A percentile compares a stretch with the other conserved stretches of the same genome.
These are phyloP conservation scores for Pituophis catenifer DNA, from an alignment of 2,113 vertebrate genomes.

Conservation along the genomic window DNA sequence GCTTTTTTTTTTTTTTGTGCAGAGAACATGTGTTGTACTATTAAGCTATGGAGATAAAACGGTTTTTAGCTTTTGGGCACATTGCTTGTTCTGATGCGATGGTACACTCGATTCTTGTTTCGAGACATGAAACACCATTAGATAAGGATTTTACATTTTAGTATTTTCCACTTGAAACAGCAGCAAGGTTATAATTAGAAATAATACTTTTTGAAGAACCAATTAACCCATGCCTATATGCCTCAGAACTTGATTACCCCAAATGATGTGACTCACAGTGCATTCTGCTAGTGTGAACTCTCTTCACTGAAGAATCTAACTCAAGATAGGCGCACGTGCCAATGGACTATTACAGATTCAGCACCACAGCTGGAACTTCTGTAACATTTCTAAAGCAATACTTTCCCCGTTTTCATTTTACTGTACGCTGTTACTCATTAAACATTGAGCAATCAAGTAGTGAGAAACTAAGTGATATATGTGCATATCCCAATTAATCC, in stretches of 20 bases:
- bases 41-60: neutral
- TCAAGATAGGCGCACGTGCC: neutral
- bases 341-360: neutral
- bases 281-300: neutral
- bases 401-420: constrained; percentile 2
- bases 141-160: neutral
- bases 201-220: neutral
- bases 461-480: neutral
- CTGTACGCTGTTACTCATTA: neutral
- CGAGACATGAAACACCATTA: neutral
- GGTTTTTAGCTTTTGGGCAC: neutral
- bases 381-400: neutral
- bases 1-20: neutral
- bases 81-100: neutral
- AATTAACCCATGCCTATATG: neutral
- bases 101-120: neutral
- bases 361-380: neutral
- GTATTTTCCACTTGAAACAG: neutral
- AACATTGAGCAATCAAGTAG: neutral
- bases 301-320: neutral
- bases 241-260: neutral
- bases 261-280: neutral
- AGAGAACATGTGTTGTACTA: neutral
- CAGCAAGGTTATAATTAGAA: neutral
- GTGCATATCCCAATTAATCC: neutral